Evolutionary conservation across 1,140 invertebrate genomes (phyloP), one percentile per base, ranked within the genome.

Genomic region (Lepidotrigona ventralis): DNA sequence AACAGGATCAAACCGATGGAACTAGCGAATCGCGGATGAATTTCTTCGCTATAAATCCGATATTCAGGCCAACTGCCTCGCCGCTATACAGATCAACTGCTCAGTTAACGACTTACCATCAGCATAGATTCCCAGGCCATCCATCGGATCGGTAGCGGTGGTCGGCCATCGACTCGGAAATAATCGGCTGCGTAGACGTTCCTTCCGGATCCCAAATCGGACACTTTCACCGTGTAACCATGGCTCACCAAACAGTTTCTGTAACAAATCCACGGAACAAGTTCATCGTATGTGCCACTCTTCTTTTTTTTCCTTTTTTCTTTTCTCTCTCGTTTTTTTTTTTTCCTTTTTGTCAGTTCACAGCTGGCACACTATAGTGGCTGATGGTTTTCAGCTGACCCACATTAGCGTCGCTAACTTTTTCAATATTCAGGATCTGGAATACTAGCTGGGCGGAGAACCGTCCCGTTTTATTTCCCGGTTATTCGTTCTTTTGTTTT

Each of bases 201-300:
- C 63, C 96, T 93, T 89, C 95, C 95, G 89, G 96, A 95, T 46
- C 97, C 97, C 83, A 97, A 95, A 93, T 98, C 97, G 66, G 97
- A 97, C 81, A 98, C 97, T 94, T 98, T 98, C 82, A 98, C 96
- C 54, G 95, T 95, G 88, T 97, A 97, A 86, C 96, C 96, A 87
- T 96, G 95, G 85, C 97, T 97, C 85, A 98, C 97, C 80, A 98
- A 95, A 93, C 97, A 98, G 95, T 98, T 98, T 89, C 98, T 97
- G 94, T 78, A 94, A 94, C 74, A 77, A 69, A 21, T 6, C 76
- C 29, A 72, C 60, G 58, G 39, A 77, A 33, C 15, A 54, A 14
- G 19, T 72, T 39, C 11, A 26, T 46, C 64, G 51, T 78, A 79
- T 17, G 46, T 71, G 15, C 19, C 39, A 33, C 14, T 26, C 39